These are phyloP conservation scores for Apocheima hispidaria DNA, from an alignment of 2,888 invertebrate species.

Conservation along the genomic window DNA sequence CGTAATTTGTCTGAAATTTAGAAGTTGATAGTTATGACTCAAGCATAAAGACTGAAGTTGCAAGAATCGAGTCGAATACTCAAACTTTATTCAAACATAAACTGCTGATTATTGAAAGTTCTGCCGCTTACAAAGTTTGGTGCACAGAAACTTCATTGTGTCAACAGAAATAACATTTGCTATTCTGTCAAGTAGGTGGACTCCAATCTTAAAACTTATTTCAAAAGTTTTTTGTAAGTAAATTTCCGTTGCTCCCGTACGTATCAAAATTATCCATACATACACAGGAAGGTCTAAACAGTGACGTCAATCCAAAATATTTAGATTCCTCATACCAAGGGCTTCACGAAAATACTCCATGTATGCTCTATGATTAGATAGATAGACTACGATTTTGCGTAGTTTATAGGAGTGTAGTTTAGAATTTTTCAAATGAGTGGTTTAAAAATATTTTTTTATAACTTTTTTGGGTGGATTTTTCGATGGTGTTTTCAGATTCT, in stretches of 20 bases:
- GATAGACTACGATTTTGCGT: too few species aligned
- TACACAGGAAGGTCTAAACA: too few species aligned
- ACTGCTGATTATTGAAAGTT: neutral
- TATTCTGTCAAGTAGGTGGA: neutral
- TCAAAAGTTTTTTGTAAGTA: neutral
- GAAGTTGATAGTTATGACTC: conserved; percentile 6
- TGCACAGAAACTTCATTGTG: neutral
- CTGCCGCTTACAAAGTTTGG: conserved; percentile 4
- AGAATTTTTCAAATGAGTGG: too few species aligned
- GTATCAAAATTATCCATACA: too few species aligned
- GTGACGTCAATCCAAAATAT: too few species aligned
- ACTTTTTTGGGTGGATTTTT: too few species aligned
- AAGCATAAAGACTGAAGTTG: neutral
- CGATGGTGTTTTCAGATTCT: too few species aligned
- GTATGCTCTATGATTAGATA: too few species aligned
- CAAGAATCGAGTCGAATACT: neutral
- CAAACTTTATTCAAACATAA: conserved; percentile 1
- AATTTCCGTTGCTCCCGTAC: neutral
- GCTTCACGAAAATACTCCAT: too few species aligned
- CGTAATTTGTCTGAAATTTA: conserved; percentile 15
- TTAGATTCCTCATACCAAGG: too few species aligned
- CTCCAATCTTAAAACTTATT: neutral
- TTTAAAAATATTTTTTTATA: too few species aligned
- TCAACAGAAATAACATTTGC: neutral
- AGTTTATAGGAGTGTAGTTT: too few species aligned